Percentiles rank a stretch among this genome's conserved stretches.
phyloP scores from a whole-genome alignment of 2,113 vertebrate species.

The Choloepus hoffmanni region DNA sequence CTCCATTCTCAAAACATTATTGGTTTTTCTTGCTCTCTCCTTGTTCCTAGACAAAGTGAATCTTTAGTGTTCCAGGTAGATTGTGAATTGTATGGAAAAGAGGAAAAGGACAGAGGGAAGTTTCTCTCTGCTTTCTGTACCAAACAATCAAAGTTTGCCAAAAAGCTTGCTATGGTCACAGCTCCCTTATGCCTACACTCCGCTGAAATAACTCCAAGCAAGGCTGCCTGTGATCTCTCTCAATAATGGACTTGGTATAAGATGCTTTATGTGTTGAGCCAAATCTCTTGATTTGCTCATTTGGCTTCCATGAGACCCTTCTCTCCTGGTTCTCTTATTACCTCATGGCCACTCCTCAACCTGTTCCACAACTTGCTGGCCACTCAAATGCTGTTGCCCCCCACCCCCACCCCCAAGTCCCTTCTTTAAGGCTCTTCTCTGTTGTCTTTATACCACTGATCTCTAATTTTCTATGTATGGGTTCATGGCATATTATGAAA shows the following conservation, averaged over 20 bases:
- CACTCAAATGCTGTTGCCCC: not conserved
- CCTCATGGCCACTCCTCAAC: not conserved
- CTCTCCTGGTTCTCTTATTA: not conserved
- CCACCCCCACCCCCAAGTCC: not conserved
- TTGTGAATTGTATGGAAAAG: not conserved
- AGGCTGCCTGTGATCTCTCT: not conserved
- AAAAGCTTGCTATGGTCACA: not conserved
- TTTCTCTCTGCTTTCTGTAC: conserved; percentile 13
- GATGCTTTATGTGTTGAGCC: not conserved
- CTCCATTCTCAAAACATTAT: not conserved
- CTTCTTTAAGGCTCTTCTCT: not conserved
- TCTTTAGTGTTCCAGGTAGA: not conserved
- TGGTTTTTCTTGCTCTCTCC: not conserved
- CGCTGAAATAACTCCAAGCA: not conserved
- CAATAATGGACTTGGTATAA: not conserved
- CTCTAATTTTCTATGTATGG: not conserved
- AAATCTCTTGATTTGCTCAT: not conserved
- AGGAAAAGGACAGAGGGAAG: not conserved
- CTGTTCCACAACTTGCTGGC: not conserved
- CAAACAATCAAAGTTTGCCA: not conserved
- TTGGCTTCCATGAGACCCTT: not conserved
- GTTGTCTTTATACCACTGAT: not conserved
- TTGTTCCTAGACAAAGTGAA: not conserved
- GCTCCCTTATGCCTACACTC: not conserved
- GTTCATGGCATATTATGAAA: not conserved